These are phyloP conservation scores for Bursaphelenchus okinawaensis DNA, from an alignment of 2,888 invertebrate genomes.

Conservation along the genomic window DNA sequence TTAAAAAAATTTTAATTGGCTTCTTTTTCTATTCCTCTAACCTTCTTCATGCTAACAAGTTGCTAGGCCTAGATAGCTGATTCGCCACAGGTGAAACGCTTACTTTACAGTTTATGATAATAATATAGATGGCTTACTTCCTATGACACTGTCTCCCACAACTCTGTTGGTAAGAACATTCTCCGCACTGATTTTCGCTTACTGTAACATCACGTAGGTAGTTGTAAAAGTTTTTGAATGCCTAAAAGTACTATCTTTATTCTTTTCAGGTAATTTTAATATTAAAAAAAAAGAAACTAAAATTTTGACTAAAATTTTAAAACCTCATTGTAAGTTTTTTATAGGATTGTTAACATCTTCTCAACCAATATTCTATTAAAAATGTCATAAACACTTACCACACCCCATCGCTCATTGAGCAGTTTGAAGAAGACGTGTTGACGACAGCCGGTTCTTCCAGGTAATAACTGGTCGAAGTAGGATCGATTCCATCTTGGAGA, in stretches of 20 bases:
- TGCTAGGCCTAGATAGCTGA: too few relatives aligned
- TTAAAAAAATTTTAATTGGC: too few relatives aligned
- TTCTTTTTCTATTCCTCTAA: too few relatives aligned
- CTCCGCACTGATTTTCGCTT: conserved; percentile 51
- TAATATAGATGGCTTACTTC: too few relatives aligned
- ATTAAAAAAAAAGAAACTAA: conserved; percentile 15
- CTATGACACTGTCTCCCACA: conserved; percentile 54
- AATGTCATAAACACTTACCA: too few relatives aligned
- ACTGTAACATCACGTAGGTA: conserved; percentile 48
- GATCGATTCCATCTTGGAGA: conserved; percentile 34
- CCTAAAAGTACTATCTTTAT: conserved; percentile 29
- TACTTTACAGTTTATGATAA: too few relatives aligned
- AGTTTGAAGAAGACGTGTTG: conserved; percentile 55
- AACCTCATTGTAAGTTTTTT: not conserved
- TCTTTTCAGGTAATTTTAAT: not conserved
- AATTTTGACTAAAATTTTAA: too few relatives aligned
- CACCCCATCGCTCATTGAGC: conserved; percentile 53
- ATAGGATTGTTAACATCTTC: too few relatives aligned
- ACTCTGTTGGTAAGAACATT: conserved; percentile 51
- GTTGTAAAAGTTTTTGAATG: conserved; percentile 55
- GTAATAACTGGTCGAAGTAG: conserved; percentile 55
- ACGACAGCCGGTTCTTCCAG: conserved; percentile 52
- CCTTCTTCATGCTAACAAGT: too few relatives aligned
- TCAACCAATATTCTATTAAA: too few relatives aligned
- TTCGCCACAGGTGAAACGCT: too few relatives aligned